Evolutionary conservation across 2,888 invertebrate genomes (phyloP).

Genomic region (Trichopoda pennipes): DNA sequence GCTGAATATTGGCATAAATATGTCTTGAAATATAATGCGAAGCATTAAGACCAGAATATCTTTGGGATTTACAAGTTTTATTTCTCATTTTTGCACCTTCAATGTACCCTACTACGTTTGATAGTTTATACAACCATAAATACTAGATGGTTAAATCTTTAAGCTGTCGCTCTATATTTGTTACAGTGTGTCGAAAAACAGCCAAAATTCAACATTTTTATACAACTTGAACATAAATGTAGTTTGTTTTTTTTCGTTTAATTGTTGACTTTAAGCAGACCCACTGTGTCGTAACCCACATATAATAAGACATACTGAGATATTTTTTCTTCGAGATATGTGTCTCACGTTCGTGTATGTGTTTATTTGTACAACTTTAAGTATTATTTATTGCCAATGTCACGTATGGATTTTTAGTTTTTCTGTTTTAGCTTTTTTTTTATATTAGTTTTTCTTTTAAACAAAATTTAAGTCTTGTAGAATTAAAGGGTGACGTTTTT

Average conservation of each 20-base stretch:
- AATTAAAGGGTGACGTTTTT: slow-evolving; percentile 11
- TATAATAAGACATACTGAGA: slow-evolving; percentile 48
- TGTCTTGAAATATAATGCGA: slow-evolving; percentile 52
- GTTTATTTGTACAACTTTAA: slow-evolving; percentile 65
- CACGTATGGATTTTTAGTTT: slow-evolving; percentile 64
- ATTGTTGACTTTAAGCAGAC: neutral
- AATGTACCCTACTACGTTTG: slow-evolving; percentile 48
- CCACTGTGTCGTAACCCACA: slow-evolving; percentile 36
- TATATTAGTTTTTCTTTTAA: slow-evolving; percentile 7
- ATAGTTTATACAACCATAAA: slow-evolving; percentile 43
- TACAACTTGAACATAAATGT: neutral
- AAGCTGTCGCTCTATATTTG: slow-evolving; percentile 30
- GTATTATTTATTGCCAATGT: slow-evolving; percentile 68
- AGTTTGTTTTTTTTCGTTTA: neutral
- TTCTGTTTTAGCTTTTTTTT: neutral
- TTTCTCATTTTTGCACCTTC: slow-evolving; percentile 71
- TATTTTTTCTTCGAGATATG: slow-evolving; percentile 34
- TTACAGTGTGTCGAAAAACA: slow-evolving; percentile 23
- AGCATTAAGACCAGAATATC: slow-evolving; percentile 78
- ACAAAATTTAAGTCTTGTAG: slow-evolving; percentile 16
- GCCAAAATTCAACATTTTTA: neutral
- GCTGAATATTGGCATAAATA: neutral
- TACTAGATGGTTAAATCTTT: slow-evolving; percentile 35
- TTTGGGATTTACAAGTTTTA: slow-evolving; percentile 73
- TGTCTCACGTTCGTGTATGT: slow-evolving; percentile 60